Base-by-base conservation (phyloP, 2,797 vertebrate genomes). In the Argyrosomus regius region DNA sequence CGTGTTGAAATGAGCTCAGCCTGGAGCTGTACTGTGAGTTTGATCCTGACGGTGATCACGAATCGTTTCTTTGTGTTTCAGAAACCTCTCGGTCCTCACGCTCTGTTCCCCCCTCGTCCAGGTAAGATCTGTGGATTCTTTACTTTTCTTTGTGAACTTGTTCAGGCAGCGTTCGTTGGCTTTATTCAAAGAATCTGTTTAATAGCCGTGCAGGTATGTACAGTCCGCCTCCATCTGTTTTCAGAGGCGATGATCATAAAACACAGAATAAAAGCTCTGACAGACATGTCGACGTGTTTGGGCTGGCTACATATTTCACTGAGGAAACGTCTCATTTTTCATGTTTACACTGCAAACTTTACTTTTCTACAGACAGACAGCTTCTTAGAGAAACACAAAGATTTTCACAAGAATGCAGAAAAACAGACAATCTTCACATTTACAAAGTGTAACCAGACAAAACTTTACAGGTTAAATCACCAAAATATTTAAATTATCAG, bases 51-150 rank as follows among this genome's bases (percentile, higher is more conserved):
- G 7, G 35, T 35, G 35, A 39, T 39, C 35, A 39, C 35, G 8
- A 39, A 39, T 39, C 35, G 8, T 39, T 16, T 69, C 66, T 53
- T n/a, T 81, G 65, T 87, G 48, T 90, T 91, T 7, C 88, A 95
- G 94, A 95, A 94, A 45, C 90, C 88, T 18, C 14, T 81, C 0
- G 88, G 83, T 41, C 59, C 85, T 5, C 82, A 75, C 1, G 13
- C 46, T 4, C 71, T 89, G 22, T 92, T 95, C 79, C 90, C 91
- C 22, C 87, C 89, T 63, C 88, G 79, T 16, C 80, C 59, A 3
- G 92, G 94, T 95, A 67, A 94, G 93, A 59, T 6, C 7, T 39
- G 6, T 41, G 2, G 17, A 24, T 28, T 24, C 11, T 57, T n/a
- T 11, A 2, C 4, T 14, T 76, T 16, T 35, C 0, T 39, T 4